Conservation (phyloP, 2,888 invertebrate genomes). For the Callosobruchus maculatus region DNA sequence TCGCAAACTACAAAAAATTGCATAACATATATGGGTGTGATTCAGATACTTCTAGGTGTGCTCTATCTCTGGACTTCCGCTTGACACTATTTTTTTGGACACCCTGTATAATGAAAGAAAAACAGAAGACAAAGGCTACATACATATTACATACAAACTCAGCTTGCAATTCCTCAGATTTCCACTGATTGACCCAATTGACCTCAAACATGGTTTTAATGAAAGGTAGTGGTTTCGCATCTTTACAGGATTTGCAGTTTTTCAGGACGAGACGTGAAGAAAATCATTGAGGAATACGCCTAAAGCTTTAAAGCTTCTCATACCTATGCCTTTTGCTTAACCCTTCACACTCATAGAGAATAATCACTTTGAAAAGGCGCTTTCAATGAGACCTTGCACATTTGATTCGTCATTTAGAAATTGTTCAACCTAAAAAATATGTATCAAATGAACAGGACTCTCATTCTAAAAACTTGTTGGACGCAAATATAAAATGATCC, state of each 20-base stretch:
- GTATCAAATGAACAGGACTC: background rate
- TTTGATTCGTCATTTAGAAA: no score
- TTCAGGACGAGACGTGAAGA: background rate
- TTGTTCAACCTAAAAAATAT: no score
- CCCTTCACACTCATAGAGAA: background rate
- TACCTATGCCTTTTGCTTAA: background rate
- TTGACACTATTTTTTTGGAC: no score
- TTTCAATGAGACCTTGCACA: background rate
- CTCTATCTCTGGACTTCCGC: no score
- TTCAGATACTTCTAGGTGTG: no score
- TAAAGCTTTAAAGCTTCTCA: background rate
- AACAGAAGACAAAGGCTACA: no score
- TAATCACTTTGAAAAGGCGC: background rate
- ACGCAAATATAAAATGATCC: background rate
- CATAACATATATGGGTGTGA: no score
- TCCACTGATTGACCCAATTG: background rate
- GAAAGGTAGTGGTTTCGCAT: background rate
- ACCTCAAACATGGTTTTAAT: background rate
- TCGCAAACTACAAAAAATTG: no score
- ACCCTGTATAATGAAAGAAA: no score
- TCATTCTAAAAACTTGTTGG: background rate
- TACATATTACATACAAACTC: no score
- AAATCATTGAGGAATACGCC: background rate
- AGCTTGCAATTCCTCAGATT: background rate
- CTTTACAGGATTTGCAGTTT: background rate